These are phyloP conservation scores for Hemiscyllium ocellatum DNA, from an alignment of 2,113 vertebrate species.

Conservation along the genomic window DNA sequence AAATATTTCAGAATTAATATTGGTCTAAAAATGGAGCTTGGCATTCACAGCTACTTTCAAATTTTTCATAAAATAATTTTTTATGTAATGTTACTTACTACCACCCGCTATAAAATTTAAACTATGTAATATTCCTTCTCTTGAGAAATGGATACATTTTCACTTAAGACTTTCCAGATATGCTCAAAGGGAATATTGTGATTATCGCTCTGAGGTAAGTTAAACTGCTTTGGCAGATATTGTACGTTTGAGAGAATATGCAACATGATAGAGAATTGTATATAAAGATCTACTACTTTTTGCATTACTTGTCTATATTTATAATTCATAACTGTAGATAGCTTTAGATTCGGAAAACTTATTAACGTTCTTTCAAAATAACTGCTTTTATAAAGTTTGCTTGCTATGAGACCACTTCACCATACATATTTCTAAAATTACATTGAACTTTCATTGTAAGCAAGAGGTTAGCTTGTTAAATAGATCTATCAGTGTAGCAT, in stretches of 20 bases:
- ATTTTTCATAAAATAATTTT: neutral
- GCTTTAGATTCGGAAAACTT: neutral
- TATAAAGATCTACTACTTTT: neutral
- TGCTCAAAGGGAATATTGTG: neutral
- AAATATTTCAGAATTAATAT: neutral
- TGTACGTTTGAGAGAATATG: no score
- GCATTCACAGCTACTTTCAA: neutral
- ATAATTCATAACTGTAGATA: neutral
- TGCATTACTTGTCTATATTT: neutral
- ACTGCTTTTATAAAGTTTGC: neutral
- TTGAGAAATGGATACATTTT: neutral
- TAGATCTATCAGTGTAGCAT: neutral
- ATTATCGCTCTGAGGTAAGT: neutral
- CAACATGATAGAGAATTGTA: neutral
- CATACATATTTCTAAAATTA: neutral
- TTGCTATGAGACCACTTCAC: no score
- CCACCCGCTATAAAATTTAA: neutral
- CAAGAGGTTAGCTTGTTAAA: neutral
- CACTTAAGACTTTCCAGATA: neutral
- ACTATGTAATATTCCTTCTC: neutral
- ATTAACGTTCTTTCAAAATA: neutral
- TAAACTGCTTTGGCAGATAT: neutral
- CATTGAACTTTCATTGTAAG: neutral
- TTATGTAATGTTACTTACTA: neutral
- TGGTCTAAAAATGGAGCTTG: conserved; percentile 1